These are phyloP conservation scores for Mormyrus hasselquistii DNA, from an alignment of 2,797 vertebrate species.

Conservation along the genomic window DNA sequence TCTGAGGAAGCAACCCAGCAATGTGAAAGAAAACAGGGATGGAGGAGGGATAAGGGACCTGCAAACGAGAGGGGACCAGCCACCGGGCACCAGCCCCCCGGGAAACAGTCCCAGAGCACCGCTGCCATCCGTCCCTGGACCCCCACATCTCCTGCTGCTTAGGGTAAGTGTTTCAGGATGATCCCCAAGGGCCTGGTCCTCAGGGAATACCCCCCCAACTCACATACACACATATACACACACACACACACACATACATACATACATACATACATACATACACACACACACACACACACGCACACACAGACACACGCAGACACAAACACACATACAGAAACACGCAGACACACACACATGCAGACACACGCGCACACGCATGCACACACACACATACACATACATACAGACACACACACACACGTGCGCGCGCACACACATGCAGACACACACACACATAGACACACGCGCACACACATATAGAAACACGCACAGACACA, in stretches of 20 bases:
- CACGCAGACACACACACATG: too few relatives aligned
- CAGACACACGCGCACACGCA: too few relatives aligned
- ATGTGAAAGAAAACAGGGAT: neutral
- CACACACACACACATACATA: neutral
- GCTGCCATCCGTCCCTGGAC: neutral
- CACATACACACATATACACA: neutral
- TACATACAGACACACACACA: too few relatives aligned
- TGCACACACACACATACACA: too few relatives aligned
- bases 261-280: too few relatives aligned
- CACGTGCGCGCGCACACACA: too few relatives aligned
- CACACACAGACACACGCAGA: neutral
- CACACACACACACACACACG: neutral
- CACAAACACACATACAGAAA: too few relatives aligned
- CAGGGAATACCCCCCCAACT: neutral
- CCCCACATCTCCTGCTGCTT: neutral
- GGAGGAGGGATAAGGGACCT: neutral
- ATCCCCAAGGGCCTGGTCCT: neutral
- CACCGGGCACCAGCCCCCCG: neutral
- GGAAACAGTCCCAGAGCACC: neutral
- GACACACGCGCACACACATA: too few relatives aligned
- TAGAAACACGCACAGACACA: too few relatives aligned
- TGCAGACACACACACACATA: too few relatives aligned
- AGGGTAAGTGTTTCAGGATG: neutral
- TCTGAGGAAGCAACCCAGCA: neutral
- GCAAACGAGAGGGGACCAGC: neutral